Base-by-base conservation (phyloP, 2,888 invertebrate species). In the Philhelius pedissequus region DNA sequence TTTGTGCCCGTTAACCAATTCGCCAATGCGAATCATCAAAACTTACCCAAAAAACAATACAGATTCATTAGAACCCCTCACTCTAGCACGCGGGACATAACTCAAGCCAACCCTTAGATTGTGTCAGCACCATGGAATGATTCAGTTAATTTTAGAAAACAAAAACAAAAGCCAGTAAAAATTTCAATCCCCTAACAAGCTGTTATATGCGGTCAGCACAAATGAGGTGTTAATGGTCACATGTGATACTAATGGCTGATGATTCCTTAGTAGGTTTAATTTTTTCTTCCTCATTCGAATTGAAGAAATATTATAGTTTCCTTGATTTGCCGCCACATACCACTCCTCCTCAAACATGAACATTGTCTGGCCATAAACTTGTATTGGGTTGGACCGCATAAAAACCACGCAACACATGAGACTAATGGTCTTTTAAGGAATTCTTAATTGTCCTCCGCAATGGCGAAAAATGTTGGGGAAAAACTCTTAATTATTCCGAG, bases 221-320 rank as follows among this genome's bases (percentile, higher is more conserved):
- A 84, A 84, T 84, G 84, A 84, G 84, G 84, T 84, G 84, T 84
- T 84, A 84, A 84, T 84, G 84, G 84, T 75, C 84, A 76, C 84
- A 84, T 84, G 75, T 76, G 80, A 84, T 80, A 76, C 84, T 76
- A 84, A 84, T 84, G 66, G 80, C 80, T 71, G 75, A 79, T 84
- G 83, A 84, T 70, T 79, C 56, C 64, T 22, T 25, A 18, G 43
- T 25, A 18, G 43, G 15, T 18, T 68, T 50, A n/a, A n/a, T 25
- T 30, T 43, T 38, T 30, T 38, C 6, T 58, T 50, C 18, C 6
- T 56, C 22, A 38, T 22, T 38, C 38, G 22, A 13, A 56, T 62
- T 27, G 43, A 27, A 62, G 27, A 40, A 62, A 11, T 43, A 43
- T 27, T 27, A 25, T 43, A 40, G 25, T 62, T 77, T 70, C 25